phyloP scores from a whole-genome alignment of 2,797 vertebrate species.

The Pangasius mekongensis region DNA sequence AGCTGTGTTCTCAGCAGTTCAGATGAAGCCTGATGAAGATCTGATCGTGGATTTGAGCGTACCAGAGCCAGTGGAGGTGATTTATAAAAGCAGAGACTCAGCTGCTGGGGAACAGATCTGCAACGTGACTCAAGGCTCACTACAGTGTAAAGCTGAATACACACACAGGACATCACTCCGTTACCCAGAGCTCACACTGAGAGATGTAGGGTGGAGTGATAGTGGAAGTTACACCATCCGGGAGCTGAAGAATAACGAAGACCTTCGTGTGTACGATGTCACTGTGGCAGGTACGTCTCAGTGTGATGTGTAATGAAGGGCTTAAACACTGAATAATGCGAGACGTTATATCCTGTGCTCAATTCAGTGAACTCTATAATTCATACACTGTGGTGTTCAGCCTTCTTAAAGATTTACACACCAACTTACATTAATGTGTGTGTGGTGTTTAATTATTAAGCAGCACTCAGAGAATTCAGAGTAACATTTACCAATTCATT shows the following conservation, averaged over 20 bases:
- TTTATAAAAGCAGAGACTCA: not conserved
- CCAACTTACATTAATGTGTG: too few species aligned
- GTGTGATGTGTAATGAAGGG: not conserved
- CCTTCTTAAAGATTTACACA: too few species aligned
- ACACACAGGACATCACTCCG: not conserved
- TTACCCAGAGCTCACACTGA: not conserved
- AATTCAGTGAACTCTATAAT: too few species aligned
- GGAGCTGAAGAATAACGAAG: not conserved
- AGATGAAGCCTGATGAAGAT: not conserved
- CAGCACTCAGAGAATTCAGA: too few species aligned
- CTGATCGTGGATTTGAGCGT: not conserved
- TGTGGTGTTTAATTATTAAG: too few species aligned
- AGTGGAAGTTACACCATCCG: slow-evolving; percentile 16
- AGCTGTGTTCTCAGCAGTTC: not conserved
- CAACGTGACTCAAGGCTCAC: not conserved
- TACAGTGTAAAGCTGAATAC: not conserved
- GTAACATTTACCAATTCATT: too few species aligned
- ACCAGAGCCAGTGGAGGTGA: slow-evolving; percentile 1
- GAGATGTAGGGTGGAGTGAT: not conserved
- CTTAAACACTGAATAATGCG: too few species aligned
- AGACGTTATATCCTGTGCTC: too few species aligned
- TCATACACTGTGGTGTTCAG: too few species aligned
- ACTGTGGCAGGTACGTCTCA: slow-evolving; percentile 15
- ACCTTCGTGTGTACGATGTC: not conserved
- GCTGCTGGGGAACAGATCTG: not conserved